Conservation (phyloP, 2,797 vertebrate species). For the Lindbergichthys nudifrons region DNA sequence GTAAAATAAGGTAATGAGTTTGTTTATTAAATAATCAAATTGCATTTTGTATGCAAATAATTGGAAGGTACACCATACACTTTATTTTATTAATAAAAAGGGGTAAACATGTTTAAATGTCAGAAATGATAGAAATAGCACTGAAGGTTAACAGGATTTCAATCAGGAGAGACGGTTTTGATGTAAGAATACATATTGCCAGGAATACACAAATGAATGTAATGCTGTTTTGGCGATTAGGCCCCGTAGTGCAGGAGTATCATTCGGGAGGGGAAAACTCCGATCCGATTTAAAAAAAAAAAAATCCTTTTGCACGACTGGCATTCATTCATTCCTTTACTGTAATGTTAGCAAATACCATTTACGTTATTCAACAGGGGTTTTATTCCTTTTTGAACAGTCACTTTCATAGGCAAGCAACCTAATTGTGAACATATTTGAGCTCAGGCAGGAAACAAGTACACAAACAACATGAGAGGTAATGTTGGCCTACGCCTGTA, state of each 20-base stretch:
- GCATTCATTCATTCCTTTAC: neutral
- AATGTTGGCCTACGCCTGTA: neutral
- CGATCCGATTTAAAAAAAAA: conserved; percentile 32
- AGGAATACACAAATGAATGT: too few species aligned
- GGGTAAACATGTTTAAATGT: neutral
- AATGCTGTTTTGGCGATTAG: too few species aligned
- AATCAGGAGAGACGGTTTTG: too few species aligned
- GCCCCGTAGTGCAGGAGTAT: too few species aligned
- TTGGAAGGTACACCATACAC: neutral
- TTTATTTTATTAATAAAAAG: neutral
- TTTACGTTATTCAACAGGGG: neutral
- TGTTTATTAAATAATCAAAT: neutral
- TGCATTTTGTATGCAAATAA: neutral
- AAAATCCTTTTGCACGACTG: neutral
- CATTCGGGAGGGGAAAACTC: too few species aligned
- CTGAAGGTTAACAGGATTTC: neutral
- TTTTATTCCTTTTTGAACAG: neutral
- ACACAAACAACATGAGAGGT: conserved; percentile 1
- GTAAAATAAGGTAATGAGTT: neutral
- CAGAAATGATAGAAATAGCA: neutral
- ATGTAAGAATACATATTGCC: too few species aligned
- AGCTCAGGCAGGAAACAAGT: neutral
- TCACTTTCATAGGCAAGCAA: neutral
- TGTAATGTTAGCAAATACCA: neutral
- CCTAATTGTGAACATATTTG: neutral